A percentile compares a stretch with the other conserved stretches of the same genome.
Conservation (phyloP, 1,140 invertebrate genomes). For the Caenorhabditis remanei region DNA sequence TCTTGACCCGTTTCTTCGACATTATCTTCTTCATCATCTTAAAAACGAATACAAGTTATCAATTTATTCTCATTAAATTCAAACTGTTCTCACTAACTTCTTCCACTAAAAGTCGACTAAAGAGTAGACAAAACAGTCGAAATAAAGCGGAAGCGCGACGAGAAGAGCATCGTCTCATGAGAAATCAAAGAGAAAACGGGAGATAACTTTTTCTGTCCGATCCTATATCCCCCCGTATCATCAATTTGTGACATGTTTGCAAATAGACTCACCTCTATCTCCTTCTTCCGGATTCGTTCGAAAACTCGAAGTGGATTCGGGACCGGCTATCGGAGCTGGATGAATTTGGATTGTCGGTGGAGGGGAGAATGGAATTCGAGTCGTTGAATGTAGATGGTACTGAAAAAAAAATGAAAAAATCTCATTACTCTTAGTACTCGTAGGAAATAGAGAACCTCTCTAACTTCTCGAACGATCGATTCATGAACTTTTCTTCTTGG, state of each 20-base stretch:
- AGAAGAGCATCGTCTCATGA: slow-evolving; percentile 22
- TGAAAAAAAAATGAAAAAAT: not conserved
- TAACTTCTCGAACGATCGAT: slow-evolving; percentile 38
- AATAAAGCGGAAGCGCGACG: slow-evolving; percentile 22
- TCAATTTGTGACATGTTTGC: slow-evolving; percentile 52
- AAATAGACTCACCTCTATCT: slow-evolving; percentile 31
- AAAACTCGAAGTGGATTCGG: slow-evolving; percentile 54
- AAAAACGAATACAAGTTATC: not conserved
- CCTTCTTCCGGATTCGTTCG: slow-evolving; percentile 44
- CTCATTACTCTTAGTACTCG: not conserved
- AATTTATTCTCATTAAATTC: not conserved
- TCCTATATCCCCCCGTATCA: slow-evolving; percentile 17
- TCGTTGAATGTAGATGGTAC: slow-evolving; percentile 22
- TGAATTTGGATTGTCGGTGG: slow-evolving; percentile 37
- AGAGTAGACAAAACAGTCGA: not conserved
- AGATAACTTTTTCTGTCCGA: not conserved
- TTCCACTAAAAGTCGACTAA: slow-evolving; percentile 2
- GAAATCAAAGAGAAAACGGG: not conserved
- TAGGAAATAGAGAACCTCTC: not conserved
- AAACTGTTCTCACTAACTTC: not conserved
- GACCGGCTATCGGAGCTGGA: slow-evolving; percentile 40
- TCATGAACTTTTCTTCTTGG: slow-evolving; percentile 43
- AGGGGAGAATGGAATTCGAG: slow-evolving; percentile 20
- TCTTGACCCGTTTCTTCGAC: slow-evolving; percentile 35
- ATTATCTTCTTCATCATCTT: slow-evolving; percentile 39